Evolutionary conservation across 2,113 vertebrate species (phyloP).

Genomic region (Gasterosteus aculeatus): DNA sequence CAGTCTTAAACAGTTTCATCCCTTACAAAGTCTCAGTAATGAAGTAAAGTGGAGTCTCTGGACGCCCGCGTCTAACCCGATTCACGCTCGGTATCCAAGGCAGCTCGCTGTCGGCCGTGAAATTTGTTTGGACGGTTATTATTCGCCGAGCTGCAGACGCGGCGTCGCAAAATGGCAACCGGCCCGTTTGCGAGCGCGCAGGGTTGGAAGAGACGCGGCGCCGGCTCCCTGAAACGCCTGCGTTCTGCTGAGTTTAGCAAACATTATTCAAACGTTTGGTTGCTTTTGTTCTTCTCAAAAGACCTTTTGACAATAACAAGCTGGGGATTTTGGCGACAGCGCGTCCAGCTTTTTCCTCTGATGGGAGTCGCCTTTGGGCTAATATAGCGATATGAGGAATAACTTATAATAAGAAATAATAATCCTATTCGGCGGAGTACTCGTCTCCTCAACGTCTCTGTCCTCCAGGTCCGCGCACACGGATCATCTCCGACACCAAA

Average conservation of each 20-base stretch:
- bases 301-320: not conserved
- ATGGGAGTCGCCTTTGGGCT: not conserved
- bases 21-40: not conserved
- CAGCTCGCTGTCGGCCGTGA: not conserved
- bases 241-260: not conserved
- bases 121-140: not conserved
- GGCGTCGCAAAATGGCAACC: not conserved
- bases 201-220: not conserved
- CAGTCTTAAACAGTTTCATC: too few species aligned
- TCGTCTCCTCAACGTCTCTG: not conserved
- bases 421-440: not conserved
- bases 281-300: not conserved
- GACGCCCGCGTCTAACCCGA: too few species aligned
- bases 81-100: not conserved
- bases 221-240: not conserved
- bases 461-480: not conserved
- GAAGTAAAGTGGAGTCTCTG: not conserved
- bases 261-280: not conserved
- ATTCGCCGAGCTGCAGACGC: not conserved
- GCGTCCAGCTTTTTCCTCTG: rapidly evolving
- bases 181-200: not conserved
- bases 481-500: conserved; percentile 18
- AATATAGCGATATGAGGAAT: not conserved
- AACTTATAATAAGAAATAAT: not conserved
- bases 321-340: not conserved